These are phyloP conservation scores for Lycodopsis pacificus DNA, from an alignment of 2,797 vertebrate species.

Conservation along the genomic window DNA sequence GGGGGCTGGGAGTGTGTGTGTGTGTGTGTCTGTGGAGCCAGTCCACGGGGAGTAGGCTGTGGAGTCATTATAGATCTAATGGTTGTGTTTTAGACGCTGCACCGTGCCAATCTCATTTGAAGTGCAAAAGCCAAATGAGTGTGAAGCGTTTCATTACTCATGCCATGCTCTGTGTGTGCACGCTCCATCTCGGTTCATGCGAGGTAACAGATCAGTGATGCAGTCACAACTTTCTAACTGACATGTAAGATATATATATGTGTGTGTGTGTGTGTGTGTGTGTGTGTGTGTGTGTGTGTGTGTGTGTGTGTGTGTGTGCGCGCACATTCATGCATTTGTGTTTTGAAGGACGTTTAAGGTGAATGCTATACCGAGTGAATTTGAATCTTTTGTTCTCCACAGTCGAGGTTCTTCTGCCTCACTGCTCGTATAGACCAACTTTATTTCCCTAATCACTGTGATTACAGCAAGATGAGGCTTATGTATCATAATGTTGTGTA, in stretches of 20 bases:
- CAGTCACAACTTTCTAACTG: slow-evolving; percentile 73
- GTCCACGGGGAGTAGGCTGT: slow-evolving; percentile 77
- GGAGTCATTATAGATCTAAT: slow-evolving; percentile 93
- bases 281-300: neutral
- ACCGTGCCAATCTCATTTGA: slow-evolving; percentile 85
- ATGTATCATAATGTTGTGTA: slow-evolving; percentile 78
- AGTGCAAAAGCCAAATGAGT: slow-evolving; percentile 83
- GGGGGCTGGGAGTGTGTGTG: slow-evolving; percentile 53
- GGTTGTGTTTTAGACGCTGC: slow-evolving; percentile 85
- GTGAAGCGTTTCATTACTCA: slow-evolving; percentile 83
- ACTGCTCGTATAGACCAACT: slow-evolving; percentile 51
- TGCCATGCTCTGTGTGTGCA: slow-evolving; percentile 62
- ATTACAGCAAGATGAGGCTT: slow-evolving; percentile 76
- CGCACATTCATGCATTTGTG: neutral
- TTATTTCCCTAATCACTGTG: slow-evolving; percentile 76
- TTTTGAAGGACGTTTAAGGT: slow-evolving; percentile 51
- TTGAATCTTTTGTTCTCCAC: slow-evolving; percentile 62
- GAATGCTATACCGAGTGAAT: slow-evolving; percentile 22
- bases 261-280: slow-evolving; percentile 1
- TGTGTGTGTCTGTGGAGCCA: slow-evolving; percentile 41
- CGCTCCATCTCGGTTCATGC: slow-evolving; percentile 50
- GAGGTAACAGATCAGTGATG: slow-evolving; percentile 70
- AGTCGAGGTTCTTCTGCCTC: slow-evolving; percentile 44
- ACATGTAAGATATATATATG: slow-evolving; percentile 29
- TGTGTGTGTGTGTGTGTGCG: neutral